A percentile compares a stretch with the other conserved stretches of the same genome.
Conservation (phyloP, 2,888 invertebrate species). For the Agrilus cyanescens region DNA sequence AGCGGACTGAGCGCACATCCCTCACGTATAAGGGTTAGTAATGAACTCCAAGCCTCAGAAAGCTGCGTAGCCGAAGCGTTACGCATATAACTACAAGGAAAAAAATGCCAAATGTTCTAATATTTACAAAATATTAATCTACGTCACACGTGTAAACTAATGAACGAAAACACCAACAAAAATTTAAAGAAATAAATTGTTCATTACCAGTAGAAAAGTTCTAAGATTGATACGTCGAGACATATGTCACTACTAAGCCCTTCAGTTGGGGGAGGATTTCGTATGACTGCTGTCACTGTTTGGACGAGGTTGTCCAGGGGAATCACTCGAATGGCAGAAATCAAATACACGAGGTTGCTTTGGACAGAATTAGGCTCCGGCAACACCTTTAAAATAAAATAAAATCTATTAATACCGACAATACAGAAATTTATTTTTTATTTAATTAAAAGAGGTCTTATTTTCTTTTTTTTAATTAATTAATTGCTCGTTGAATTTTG, state of each 20-base stretch:
- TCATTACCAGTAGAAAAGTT: conserved; percentile 58
- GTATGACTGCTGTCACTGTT: conserved; percentile 70
- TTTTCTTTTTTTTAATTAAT: too few relatives aligned
- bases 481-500: too few relatives aligned
- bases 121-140: neutral
- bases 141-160: neutral
- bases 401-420: conserved; percentile 4
- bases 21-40: conserved; percentile 64
- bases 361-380: conserved; percentile 58
- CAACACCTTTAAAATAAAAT: conserved; percentile 35
- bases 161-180: neutral
- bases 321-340: conserved; percentile 70
- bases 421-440: neutral
- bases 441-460: neutral
- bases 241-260: conserved; percentile 47
- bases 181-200: neutral
- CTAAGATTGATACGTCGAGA: conserved; percentile 70
- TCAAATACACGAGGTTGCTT: conserved; percentile 63
- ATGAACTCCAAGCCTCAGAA: conserved; percentile 65
- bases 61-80: conserved; percentile 57
- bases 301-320: conserved; percentile 74
- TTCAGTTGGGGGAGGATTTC: conserved; percentile 55
- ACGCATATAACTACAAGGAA: conserved; percentile 43
- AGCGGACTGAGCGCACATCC: conserved; percentile 59
- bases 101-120: neutral